Conservation (phyloP, 2,113 vertebrate genomes). For the Leucoraja erinaceus region DNA sequence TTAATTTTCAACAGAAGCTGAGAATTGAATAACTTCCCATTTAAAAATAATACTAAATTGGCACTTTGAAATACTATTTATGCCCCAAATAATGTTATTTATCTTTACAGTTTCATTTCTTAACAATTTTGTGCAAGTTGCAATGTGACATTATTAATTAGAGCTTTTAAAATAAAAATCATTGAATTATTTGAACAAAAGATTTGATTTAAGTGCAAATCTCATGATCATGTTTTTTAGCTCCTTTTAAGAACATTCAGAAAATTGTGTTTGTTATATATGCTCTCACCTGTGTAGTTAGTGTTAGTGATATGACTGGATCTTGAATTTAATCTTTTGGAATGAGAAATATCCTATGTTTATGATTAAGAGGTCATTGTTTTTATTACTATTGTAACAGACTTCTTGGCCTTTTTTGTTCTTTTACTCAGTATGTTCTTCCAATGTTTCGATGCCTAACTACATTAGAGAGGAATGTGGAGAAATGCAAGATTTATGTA, state of each 20-base stretch:
- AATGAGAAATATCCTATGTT: not conserved
- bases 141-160: too few species aligned
- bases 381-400: not conserved
- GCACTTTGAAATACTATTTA: too few species aligned
- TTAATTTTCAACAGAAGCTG: too few species aligned
- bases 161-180: too few species aligned
- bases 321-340: not conserved
- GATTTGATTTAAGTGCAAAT: too few species aligned
- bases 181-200: too few species aligned
- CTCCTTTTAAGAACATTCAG: not conserved
- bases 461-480: slow-evolving; percentile 74
- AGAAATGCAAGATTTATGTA: slow-evolving; percentile 72
- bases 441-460: slow-evolving; percentile 75
- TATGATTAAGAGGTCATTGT: not conserved
- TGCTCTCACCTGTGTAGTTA: not conserved
- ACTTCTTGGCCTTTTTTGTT: not conserved
- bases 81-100: too few species aligned
- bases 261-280: not conserved
- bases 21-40: not conserved
- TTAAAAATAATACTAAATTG: too few species aligned
- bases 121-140: too few species aligned
- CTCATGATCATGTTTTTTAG: not conserved
- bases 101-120: too few species aligned
- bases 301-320: not conserved
- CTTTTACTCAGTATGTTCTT: slow-evolving; percentile 65